phyloP scores from a whole-genome alignment of 2,113 vertebrate genomes.

The Phoenicopterus ruber region DNA sequence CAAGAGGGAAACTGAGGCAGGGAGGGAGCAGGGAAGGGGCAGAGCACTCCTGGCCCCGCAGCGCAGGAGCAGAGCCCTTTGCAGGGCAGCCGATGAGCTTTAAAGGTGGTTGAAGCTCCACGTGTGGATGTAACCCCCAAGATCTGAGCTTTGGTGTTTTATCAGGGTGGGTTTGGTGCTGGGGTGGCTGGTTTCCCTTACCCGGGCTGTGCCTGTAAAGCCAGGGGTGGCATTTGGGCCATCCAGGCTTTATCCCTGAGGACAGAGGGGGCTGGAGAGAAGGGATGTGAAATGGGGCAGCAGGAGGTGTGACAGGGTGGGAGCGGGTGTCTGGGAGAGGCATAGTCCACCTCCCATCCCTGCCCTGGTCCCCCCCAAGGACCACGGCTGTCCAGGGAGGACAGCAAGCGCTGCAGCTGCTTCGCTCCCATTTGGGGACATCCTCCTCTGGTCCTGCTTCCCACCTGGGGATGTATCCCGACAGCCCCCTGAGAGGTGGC shows the following conservation, averaged over 20 bases:
- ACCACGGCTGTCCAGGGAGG: neutral
- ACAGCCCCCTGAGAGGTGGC: neutral
- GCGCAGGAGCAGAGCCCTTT: neutral
- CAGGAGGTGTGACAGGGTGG: neutral
- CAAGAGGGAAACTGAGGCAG: neutral
- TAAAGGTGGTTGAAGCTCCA: neutral
- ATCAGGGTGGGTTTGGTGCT: neutral
- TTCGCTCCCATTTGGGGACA: neutral
- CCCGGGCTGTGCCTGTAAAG: neutral
- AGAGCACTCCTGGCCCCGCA: neutral
- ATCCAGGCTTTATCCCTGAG: neutral
- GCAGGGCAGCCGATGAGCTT: neutral
- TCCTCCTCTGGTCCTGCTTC: neutral
- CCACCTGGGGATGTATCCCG: neutral
- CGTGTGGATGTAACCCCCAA: neutral
- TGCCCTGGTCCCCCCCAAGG: neutral
- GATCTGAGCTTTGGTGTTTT: neutral
- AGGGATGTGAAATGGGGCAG: neutral
- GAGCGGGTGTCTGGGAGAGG: neutral
- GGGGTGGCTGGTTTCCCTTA: neutral
- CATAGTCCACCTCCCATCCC: neutral
- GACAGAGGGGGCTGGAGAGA: neutral
- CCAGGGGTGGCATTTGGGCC: neutral
- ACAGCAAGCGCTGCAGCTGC: neutral
- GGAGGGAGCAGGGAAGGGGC: neutral